These are phyloP conservation scores for Araneus ventricosus DNA, from an alignment of 1,140 invertebrate genomes.

Conservation along the genomic window DNA sequence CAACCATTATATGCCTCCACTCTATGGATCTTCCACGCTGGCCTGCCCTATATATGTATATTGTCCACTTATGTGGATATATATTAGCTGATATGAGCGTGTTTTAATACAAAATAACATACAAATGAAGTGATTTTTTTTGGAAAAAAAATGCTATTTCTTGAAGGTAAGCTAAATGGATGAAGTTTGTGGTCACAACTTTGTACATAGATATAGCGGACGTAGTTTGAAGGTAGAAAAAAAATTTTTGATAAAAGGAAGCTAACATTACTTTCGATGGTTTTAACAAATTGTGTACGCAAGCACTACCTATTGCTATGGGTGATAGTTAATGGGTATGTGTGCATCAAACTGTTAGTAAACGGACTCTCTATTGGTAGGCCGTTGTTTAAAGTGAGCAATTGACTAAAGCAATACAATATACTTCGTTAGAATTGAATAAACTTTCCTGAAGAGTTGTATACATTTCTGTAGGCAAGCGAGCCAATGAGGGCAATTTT, in stretches of 20 bases:
- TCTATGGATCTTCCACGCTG: slow-evolving; percentile 73
- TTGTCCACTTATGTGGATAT: slow-evolving; percentile 69
- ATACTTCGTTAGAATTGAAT: slow-evolving; percentile 56
- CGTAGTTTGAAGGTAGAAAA: slow-evolving; percentile 69
- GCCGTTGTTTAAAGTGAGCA: slow-evolving; percentile 62
- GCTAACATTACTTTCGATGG: slow-evolving; percentile 67
- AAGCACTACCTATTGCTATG: slow-evolving; percentile 64
- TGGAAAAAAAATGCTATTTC: slow-evolving; percentile 74
- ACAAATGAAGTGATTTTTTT: slow-evolving; percentile 74
- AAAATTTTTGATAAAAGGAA: slow-evolving; percentile 74
- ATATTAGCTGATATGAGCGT: slow-evolving; percentile 74
- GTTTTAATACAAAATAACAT: slow-evolving; percentile 74
- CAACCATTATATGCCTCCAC: slow-evolving; percentile 72
- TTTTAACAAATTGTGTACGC: slow-evolving; percentile 75
- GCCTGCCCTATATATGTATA: slow-evolving; percentile 74
- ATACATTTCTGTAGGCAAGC: slow-evolving; percentile 52
- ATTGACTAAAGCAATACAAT: slow-evolving; percentile 72
- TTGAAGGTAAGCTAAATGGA: slow-evolving; percentile 66
- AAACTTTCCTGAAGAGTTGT: slow-evolving; percentile 51
- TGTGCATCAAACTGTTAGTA: slow-evolving; percentile 60
- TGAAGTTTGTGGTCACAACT: slow-evolving; percentile 74
- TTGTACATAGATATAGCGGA: slow-evolving; percentile 75
- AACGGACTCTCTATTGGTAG: slow-evolving; percentile 7
- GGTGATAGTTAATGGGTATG: slow-evolving; percentile 54
- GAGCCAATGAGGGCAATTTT: slow-evolving; percentile 24